Evolutionary conservation across 37 sponge, comb jelly and placozoan genomes (phyloP), one percentile per base, ranked within the genome.

Genomic region (Halisarca cf. caerulea): DNA sequence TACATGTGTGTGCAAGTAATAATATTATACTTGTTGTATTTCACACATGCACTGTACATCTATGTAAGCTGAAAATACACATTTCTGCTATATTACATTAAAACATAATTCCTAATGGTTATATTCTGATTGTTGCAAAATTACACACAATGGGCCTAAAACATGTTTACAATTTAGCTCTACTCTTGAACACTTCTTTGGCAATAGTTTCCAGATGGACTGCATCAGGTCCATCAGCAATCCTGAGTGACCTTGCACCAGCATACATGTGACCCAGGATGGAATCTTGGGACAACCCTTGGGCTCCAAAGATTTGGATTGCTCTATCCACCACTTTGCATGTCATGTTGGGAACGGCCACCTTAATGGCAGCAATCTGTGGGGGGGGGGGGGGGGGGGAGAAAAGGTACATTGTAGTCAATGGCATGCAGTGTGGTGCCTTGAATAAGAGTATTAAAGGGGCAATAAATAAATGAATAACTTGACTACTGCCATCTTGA

Each of bases 211-310:
- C 90, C 51, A 89, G 66, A 86, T 96, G 97, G 0, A 96, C 97
- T 27, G 84, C 88, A 81, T 96, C 97, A 0, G 97, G 97, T 6
- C 97, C 97, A 71, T 96, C 97, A 51, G 97, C 97, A 53, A 96
- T 91, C 25, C 97, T 59, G 41, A 96, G 92, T 23, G 82, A 66
- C 15, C 97, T 80, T 20, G 86, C 94, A 0, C 80, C 79, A 28
- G 90, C 85, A 64, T 87, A 96, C 36, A 82, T 81, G 66, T 18
- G n/a, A 18, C 91, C 78, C 7, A 96, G 87, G 33, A 80, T 72
- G 2, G 90, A 84, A 74, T 94, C 94, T 84, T 94, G 92, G 83
- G 90, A 82, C 24, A 96, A 87, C 23, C 97, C 97, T 62, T 37
- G 78, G 30, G 86, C 97, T 44, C 97, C 97, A 73, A 87, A 78